phyloP scores from a whole-genome alignment of 2,113 vertebrate genomes.

The Rhinolophus ferrumequinum region DNA sequence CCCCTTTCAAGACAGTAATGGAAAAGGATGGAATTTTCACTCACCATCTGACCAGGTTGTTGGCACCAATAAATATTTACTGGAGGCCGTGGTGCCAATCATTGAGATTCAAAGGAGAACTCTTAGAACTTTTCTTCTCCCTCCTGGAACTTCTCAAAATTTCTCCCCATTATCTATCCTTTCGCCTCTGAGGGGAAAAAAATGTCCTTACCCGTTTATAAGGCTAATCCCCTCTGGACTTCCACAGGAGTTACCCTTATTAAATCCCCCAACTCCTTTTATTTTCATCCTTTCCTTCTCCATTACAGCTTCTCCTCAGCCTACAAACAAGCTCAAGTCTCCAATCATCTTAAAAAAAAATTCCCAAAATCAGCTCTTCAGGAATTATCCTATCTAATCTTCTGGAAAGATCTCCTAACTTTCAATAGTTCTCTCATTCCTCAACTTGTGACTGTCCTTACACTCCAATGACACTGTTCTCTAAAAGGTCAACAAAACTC shows the following conservation, averaged over 20 bases:
- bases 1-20: background rate
- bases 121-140: background rate
- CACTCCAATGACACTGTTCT: background rate
- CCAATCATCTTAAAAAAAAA: background rate
- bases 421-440: background rate
- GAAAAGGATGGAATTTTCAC: background rate
- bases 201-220: background rate
- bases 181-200: background rate
- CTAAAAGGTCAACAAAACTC: constrained; percentile 1
- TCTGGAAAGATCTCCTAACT: background rate
- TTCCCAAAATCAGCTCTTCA: background rate
- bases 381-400: background rate
- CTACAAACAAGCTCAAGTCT: background rate
- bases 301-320: background rate
- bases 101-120: background rate
- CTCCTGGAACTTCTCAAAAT: background rate
- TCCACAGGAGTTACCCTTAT: background rate
- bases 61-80: background rate
- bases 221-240: background rate
- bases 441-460: background rate
- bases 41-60: background rate
- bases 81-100: background rate
- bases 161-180: background rate
- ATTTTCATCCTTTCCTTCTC: background rate
- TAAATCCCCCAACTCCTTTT: background rate